A percentile compares a stretch with the other conserved stretches of the same genome.
phyloP scores from a whole-genome alignment of 2,113 vertebrate genomes.

The Pycnonotus jocosus region DNA sequence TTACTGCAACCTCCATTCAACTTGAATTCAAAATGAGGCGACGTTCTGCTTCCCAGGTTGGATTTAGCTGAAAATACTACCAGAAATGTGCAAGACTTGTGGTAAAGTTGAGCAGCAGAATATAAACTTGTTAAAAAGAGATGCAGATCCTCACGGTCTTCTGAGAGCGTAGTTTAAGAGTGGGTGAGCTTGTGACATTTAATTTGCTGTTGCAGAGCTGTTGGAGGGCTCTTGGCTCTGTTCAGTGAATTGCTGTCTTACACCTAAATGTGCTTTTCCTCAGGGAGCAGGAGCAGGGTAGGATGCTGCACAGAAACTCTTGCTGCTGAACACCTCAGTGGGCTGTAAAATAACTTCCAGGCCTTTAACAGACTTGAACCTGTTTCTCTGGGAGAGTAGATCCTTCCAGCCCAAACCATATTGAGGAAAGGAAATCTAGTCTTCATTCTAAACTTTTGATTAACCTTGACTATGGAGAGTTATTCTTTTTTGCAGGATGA shows the following conservation, averaged over 20 bases:
- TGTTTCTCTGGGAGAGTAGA: not conserved
- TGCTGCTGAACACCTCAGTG: not conserved
- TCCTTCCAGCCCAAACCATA: not conserved
- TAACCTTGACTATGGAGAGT: not conserved
- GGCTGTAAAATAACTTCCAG: not conserved
- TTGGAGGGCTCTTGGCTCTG: not conserved
- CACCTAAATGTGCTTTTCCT: not conserved
- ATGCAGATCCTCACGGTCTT: not conserved
- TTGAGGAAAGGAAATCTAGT: not conserved
- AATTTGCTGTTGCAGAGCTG: not conserved
- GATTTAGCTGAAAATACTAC: not conserved
- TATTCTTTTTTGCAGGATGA: not conserved
- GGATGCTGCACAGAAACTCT: not conserved
- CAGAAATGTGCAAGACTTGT: not conserved
- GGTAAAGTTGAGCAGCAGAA: not conserved
- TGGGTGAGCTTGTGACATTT: not conserved
- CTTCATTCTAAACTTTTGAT: not conserved
- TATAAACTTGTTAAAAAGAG: not conserved
- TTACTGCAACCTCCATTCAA: not conserved
- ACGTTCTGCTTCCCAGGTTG: not conserved
- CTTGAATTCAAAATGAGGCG: not conserved
- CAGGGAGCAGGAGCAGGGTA: not conserved
- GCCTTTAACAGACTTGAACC: not conserved
- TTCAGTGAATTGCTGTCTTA: not conserved
- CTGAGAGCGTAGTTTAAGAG: not conserved